These are phyloP conservation scores for Oreotrochilus melanogaster DNA, from an alignment of 2,113 vertebrate species.

Conservation along the genomic window DNA sequence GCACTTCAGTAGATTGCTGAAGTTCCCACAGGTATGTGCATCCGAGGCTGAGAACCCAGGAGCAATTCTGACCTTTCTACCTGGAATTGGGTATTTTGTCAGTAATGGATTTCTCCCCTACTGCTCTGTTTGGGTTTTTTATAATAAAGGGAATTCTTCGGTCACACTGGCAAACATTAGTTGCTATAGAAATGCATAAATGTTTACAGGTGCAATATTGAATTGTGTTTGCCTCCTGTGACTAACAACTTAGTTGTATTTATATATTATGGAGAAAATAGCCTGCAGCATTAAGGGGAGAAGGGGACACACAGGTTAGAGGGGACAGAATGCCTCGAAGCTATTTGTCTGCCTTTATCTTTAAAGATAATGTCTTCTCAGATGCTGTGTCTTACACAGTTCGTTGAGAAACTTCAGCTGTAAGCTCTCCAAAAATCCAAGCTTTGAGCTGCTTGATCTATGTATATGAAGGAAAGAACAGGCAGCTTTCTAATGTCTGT, in stretches of 20 bases:
- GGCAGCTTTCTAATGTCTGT: accelerated
- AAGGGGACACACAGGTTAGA: background rate
- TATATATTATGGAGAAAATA: background rate
- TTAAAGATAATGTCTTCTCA: background rate
- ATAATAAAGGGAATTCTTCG: conserved; percentile 38
- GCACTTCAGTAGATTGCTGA: background rate
- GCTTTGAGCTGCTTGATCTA: background rate
- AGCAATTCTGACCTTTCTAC: conserved; percentile 21
- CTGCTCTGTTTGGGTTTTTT: background rate
- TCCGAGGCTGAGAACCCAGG: background rate
- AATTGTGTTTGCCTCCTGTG: conserved; percentile 8
- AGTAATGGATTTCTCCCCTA: background rate
- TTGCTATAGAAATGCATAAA: conserved; percentile 23
- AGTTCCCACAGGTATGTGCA: background rate
- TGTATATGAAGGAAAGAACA: background rate
- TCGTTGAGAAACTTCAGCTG: background rate
- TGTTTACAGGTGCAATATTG: conserved; percentile 28
- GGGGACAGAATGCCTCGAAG: background rate
- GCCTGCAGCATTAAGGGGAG: background rate
- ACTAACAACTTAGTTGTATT: background rate
- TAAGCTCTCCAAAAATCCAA: background rate
- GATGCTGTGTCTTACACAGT: background rate
- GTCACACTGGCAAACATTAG: conserved; percentile 9
- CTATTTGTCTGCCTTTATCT: background rate
- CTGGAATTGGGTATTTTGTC: background rate